Evolutionary conservation across 2,797 vertebrate genomes (phyloP), one percentile per base, ranked within the genome.

Genomic region (Epinephelus coioides): DNA sequence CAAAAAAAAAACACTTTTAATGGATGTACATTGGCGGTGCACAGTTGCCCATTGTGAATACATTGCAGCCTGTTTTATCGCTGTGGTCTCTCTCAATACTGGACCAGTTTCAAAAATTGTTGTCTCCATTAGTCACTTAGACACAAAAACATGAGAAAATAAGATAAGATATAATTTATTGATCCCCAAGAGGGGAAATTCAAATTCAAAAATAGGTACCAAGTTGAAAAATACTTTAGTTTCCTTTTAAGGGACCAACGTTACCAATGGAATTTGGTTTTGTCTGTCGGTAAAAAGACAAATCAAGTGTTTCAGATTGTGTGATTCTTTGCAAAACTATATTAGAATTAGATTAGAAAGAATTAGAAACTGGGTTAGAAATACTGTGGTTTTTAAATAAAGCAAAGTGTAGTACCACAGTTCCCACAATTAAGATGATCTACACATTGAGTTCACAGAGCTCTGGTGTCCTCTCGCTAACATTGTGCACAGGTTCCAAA

Each of bases 401-500:
- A 30, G 17, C 17, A 3, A 72, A 44, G 47, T 44, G 54, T 4
- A 55, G 51, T 12, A 21, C 17, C 14, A 30, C 1, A 53, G 17
- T 44, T 44, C 8, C 5, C 19, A 38, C 23, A 11, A 64, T 23
- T 18, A 19, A 47, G 3, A 4, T 38, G 5, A 44, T 34, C 38
- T 14, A 5, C 12, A 6, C 34, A 34, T 34, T 14, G 12, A 30
- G 27, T 30, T 30, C 27, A 15, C 14, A 64, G 59, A 34, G 23
- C 14, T 43, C 5, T 14, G 21, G 7, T 40, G 21, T 51, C 21
- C 23, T 3, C 6, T 59, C 5, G 5, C 18, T 19, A 44, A 50
- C 21, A 66, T 34, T 55, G n/a, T 47, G 50, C 17, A 50, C 25
- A 59, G 19, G 61, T 46, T 54, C 6, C 19, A 54, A 68, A 76